Conservation (phyloP, 2,888 invertebrate genomes). For the Cerceris ruficornis region DNA sequence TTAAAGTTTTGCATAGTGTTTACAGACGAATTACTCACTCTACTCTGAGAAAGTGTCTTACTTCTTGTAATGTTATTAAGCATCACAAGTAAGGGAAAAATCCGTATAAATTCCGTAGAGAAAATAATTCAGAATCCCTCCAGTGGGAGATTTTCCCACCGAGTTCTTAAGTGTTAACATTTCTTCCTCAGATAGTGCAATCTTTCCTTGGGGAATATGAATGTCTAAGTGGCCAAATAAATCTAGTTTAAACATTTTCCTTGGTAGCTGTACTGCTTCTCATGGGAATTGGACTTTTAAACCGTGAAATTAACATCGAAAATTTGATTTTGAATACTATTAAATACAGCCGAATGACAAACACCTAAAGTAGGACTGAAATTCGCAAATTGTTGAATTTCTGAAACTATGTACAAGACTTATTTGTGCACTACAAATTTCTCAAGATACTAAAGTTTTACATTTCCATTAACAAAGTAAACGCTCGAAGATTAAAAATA, state of each 20-base stretch:
- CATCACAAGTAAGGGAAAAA: background rate
- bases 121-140: constrained; percentile 29
- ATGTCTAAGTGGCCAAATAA: constrained; percentile 21
- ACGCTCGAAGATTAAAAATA: background rate
- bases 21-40: background rate
- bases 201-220: constrained; percentile 1
- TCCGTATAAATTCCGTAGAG: constrained; percentile 6
- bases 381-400: too few relatives aligned
- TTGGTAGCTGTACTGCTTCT: constrained; percentile 28
- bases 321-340: background rate
- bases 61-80: background rate
- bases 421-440: too few relatives aligned
- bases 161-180: constrained; percentile 21
- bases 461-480: background rate
- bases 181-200: constrained; percentile 17
- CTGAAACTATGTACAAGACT: too few relatives aligned
- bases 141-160: constrained; percentile 2
- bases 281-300: constrained; percentile 12
- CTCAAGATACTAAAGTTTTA: too few relatives aligned
- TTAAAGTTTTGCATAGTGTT: background rate
- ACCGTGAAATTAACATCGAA: background rate
- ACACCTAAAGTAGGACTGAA: too few relatives aligned
- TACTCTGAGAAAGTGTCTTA: background rate
- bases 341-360: too few relatives aligned
- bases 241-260: constrained; percentile 28